phyloP scores from a whole-genome alignment of 2,888 invertebrate genomes.

The Opisthograptis luteolata region DNA sequence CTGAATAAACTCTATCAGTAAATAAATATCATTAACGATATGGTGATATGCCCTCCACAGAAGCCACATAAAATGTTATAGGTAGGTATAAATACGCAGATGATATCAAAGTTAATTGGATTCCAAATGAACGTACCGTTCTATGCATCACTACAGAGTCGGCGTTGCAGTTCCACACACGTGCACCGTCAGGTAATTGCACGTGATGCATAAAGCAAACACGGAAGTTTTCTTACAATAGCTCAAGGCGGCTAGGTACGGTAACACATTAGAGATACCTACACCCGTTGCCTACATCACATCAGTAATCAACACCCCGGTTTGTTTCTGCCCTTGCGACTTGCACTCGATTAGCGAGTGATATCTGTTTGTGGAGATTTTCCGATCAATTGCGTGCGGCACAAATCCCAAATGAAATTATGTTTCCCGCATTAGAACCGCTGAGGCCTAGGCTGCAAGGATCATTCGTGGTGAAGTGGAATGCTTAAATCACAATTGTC shows the following conservation, averaged over 20 bases:
- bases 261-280: constrained; percentile 24
- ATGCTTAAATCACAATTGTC: too few relatives aligned
- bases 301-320: constrained; percentile 34
- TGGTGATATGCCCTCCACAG: too few relatives aligned
- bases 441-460: too few relatives aligned
- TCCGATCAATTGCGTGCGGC: constrained; percentile 6
- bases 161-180: constrained; percentile 28
- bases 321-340: constrained; percentile 27
- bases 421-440: too few relatives aligned
- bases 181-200: constrained; percentile 35
- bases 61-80: too few relatives aligned
- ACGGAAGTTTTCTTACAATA: constrained; percentile 48
- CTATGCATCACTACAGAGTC: neutral
- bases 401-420: neutral
- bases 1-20: too few relatives aligned
- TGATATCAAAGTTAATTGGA: neutral
- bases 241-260: constrained; percentile 35
- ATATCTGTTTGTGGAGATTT: constrained; percentile 20
- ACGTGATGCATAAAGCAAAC: constrained; percentile 44
- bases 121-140: neutral
- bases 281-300: constrained; percentile 27
- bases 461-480: too few relatives aligned
- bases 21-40: too few relatives aligned
- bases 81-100: neutral
- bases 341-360: constrained; percentile 26